Evolutionary conservation across 2,113 vertebrate genomes (phyloP).

Genomic region (Megatriorchis doriae): DNA sequence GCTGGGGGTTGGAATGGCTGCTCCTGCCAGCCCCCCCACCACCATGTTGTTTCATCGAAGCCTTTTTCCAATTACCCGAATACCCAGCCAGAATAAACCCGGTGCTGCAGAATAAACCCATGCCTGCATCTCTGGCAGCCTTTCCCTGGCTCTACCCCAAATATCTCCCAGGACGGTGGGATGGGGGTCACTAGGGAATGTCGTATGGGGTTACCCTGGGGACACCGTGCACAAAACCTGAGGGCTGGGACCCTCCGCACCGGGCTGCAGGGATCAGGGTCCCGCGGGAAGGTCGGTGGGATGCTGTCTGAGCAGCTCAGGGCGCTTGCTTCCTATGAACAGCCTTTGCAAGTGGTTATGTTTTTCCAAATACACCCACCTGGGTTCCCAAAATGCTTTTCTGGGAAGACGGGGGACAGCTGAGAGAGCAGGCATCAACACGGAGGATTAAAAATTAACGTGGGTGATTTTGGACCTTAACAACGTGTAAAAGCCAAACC

Average conservation of each 20-base stretch:
- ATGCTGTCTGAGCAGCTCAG: background rate
- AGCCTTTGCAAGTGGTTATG: background rate
- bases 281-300: accelerated
- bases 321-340: background rate
- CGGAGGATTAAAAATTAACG: accelerated
- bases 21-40: background rate
- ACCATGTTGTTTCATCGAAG: background rate
- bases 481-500: background rate
- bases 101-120: background rate
- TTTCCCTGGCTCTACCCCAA: background rate
- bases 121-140: background rate
- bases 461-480: background rate
- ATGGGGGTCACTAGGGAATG: too few relatives aligned
- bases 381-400: background rate
- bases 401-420: background rate
- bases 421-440: background rate
- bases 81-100: background rate
- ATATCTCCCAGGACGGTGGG: background rate
- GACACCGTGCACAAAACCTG: accelerated
- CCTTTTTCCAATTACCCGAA: background rate
- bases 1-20: background rate
- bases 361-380: background rate
- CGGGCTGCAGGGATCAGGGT: background rate
- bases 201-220: background rate
- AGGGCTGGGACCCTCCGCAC: background rate